Evolutionary conservation across 2,113 vertebrate genomes (phyloP).

Genomic region (Amia ocellicauda): DNA sequence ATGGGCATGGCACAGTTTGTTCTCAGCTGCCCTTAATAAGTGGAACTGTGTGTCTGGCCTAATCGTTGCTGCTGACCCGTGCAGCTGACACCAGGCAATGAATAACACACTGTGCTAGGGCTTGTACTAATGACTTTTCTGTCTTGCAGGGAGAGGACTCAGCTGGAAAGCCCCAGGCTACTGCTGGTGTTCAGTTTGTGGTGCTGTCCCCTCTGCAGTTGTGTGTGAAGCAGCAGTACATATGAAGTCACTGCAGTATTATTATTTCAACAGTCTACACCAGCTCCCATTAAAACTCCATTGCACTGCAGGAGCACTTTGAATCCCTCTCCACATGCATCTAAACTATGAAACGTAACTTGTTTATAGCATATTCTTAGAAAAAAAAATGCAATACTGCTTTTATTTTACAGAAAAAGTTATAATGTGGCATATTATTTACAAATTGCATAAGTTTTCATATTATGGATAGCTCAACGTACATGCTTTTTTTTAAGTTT

Average conservation of each 20-base stretch:
- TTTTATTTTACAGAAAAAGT: no score
- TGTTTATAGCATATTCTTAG: no score
- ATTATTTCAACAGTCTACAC: neutral
- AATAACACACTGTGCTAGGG: neutral
- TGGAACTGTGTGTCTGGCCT: neutral
- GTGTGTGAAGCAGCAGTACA: neutral
- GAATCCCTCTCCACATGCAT: no score
- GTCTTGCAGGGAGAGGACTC: neutral
- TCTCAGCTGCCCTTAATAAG: neutral
- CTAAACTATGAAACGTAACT: no score
- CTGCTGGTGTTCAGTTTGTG: neutral
- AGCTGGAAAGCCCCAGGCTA: constrained; percentile 10
- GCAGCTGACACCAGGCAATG: neutral
- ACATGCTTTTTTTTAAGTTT: no score
- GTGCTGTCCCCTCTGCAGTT: neutral
- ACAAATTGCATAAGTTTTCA: no score
- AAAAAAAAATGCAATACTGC: no score
- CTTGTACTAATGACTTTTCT: neutral
- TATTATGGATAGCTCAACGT: no score
- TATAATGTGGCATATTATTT: no score
- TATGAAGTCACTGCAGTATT: neutral
- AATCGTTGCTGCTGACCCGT: neutral
- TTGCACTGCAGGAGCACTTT: no score
- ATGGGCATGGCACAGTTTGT: no score
- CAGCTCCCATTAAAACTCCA: neutral